Percentiles rank a stretch among this genome's conserved stretches.
Conservation (phyloP, 2,888 invertebrate genomes). For the Ganaspis brasiliensis region DNA sequence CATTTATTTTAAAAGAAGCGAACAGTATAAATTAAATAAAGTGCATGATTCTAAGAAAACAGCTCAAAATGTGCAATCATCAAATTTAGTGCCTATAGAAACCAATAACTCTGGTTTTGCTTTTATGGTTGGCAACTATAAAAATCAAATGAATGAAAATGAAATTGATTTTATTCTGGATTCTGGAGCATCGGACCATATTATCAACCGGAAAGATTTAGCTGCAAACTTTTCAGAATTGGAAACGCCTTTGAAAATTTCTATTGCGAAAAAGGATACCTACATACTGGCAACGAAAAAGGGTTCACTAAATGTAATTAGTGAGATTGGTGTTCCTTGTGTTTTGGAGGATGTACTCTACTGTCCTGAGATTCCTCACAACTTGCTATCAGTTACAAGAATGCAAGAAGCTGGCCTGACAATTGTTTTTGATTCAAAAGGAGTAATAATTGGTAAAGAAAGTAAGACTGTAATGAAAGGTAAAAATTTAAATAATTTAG, state of each 20-base stretch:
- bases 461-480: conserved; percentile 62
- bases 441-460: conserved; percentile 61
- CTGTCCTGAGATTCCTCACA: conserved; percentile 70
- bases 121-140: conserved; percentile 25
- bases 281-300: conserved; percentile 70
- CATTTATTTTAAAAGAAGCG: conserved; percentile 59
- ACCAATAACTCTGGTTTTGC: conserved; percentile 23
- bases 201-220: conserved; percentile 52
- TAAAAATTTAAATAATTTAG: conserved; percentile 63
- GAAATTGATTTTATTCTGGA: neutral
- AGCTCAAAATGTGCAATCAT: conserved; percentile 24
- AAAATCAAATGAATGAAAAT: neutral
- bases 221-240: conserved; percentile 42
- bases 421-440: conserved; percentile 67
- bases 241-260: conserved; percentile 50
- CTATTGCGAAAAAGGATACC: conserved; percentile 67
- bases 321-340: conserved; percentile 61
- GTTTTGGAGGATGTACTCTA: conserved; percentile 66
- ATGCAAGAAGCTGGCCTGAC: conserved; percentile 68
- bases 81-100: neutral
- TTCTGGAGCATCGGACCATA: conserved; percentile 54
- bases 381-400: conserved; percentile 67
- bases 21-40: conserved; percentile 5
- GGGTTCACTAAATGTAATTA: conserved; percentile 67
- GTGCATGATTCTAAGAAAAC: neutral